Evolutionary conservation across 2,113 vertebrate species (phyloP).

Genomic region (Pipra filicauda): DNA sequence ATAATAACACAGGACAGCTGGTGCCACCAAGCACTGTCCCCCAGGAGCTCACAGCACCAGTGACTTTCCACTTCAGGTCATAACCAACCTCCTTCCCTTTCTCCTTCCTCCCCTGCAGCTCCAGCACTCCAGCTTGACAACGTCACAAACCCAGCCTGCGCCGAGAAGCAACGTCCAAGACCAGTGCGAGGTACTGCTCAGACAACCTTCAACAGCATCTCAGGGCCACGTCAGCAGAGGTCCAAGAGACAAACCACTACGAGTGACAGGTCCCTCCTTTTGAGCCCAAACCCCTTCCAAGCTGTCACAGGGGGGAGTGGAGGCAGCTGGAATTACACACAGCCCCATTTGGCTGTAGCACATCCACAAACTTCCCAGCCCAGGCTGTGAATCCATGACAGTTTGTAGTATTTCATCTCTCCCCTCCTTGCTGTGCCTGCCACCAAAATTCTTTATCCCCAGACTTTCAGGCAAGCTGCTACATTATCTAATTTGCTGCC

Average conservation of each 20-base stretch:
- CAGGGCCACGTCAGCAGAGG: not conserved
- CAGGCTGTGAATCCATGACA: not conserved
- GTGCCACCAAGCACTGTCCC: not conserved
- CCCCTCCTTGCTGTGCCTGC: not conserved
- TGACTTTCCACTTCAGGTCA: not conserved
- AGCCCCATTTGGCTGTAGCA: not conserved
- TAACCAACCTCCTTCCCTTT: not conserved
- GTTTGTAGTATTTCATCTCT: not conserved
- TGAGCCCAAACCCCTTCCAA: not conserved
- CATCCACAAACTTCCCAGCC: not conserved
- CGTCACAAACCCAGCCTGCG: not conserved
- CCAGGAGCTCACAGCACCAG: not conserved
- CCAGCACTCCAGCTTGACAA: rapidly evolving
- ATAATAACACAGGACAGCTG: not conserved
- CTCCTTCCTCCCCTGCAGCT: not conserved
- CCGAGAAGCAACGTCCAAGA: not conserved
- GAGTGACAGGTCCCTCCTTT: not conserved
- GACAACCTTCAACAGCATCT: not conserved
- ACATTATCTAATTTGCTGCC: not conserved
- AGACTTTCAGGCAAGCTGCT: not conserved
- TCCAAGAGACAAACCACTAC: not conserved
- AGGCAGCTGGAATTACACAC: not conserved
- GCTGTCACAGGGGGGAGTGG: not conserved
- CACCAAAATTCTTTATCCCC: not conserved
- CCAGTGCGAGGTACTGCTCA: not conserved